Evolutionary conservation across 1,140 invertebrate species (phyloP), one percentile per base, ranked within the genome.

Genomic region (Platyscapa corneri): DNA sequence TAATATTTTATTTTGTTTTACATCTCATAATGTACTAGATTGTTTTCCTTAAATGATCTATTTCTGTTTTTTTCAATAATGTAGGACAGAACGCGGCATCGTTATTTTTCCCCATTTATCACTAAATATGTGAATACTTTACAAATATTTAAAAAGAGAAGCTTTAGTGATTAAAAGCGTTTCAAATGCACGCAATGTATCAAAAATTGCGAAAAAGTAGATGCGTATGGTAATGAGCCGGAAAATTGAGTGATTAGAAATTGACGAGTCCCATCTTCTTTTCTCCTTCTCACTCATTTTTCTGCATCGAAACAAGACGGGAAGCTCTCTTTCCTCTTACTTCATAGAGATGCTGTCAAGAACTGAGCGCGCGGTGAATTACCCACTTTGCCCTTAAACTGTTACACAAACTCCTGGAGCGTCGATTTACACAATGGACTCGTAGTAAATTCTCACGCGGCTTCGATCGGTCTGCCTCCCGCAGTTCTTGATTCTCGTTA

Each of bases 341-440:
- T 65, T 32, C n/a, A 67, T 53, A 67, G 75, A 70, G 72, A 70
- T 56, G 46, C 60, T 79, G 76, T 84, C 64, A 79, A 84, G 70
- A 30, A 64, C 18, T 46, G 39, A 42, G 34, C 32, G 14, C 49
- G 37, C 1, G 49, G 72, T 74, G 37, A 85, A 85, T 81, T 64
- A 81, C 49, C 78, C 84, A 75, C 39, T 80, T 85, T 34, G 67
- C 34, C 70, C 53, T 81, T 85, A 81, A 85, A 81, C 70, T 85
- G 67, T 85, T 85, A 85, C 70, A 79, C 16, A 49, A 81, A 85
- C 67, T 85, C 42, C 42, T 16, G n/a, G 39, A 12, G 74, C 53
- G 30, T 72, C 37, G 10, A 20, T 30, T 32, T 30, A 30, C 39
- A 83, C 82, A 83, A 83, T 83, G 5, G 60, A 30, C 39, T 14